phyloP scores from a whole-genome alignment of 37 sponge, comb jelly and placozoan genomes.

The Halichondria panicea region DNA sequence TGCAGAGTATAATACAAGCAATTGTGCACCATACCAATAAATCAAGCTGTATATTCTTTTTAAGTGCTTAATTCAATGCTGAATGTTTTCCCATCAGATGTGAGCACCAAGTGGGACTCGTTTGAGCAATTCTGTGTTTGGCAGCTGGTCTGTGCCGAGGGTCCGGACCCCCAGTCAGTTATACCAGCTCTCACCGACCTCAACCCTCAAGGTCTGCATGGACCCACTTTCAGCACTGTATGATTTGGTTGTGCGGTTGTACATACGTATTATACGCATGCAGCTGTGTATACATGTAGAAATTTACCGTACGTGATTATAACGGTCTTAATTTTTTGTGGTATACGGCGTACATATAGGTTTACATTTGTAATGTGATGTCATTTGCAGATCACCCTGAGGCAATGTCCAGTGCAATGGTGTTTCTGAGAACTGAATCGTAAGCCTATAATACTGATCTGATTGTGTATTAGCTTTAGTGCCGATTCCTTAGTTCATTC shows the following conservation, averaged over 20 bases:
- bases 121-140: conserved; percentile 99
- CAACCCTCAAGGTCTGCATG: conserved; percentile 24
- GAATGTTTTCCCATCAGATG: conserved; percentile 19
- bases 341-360: neutral
- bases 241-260: neutral
- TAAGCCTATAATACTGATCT: conserved; percentile 10
- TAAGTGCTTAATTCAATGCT: too few species aligned
- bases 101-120: conserved; percentile 92
- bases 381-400: conserved; percentile 47
- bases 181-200: conserved; percentile 29
- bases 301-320: too few species aligned
- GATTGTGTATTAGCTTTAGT: neutral
- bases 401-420: conserved; percentile 56
- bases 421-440: conserved; percentile 55
- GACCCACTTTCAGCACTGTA: too few species aligned
- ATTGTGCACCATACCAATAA: neutral
- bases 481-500: neutral
- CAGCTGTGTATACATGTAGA: too few species aligned
- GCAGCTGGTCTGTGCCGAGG: conserved; percentile 94
- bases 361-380: neutral
- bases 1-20: neutral
- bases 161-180: conserved; percentile 26
- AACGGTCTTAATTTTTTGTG: neutral
- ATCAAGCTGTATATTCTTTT: neutral
- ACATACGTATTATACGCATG: neutral